Evolutionary conservation across 2,797 vertebrate species (phyloP).

Genomic region (Acipenser oxyrinchus): DNA sequence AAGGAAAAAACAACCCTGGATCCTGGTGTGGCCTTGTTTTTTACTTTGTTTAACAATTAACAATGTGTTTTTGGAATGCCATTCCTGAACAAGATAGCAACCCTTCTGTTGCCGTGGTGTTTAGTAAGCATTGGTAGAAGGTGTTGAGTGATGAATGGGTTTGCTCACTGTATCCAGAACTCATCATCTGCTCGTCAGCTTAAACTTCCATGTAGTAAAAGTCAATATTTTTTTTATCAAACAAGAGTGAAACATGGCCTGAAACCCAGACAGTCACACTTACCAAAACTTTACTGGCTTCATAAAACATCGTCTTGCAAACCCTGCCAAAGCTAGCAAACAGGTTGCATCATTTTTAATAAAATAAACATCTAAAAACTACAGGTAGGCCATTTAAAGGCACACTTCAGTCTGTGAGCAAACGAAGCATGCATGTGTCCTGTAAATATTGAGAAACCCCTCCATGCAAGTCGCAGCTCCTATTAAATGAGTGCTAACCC

Average conservation of each 20-base stretch:
- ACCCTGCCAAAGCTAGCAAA: not conserved
- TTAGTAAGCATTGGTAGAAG: not conserved
- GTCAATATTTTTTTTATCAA: conserved; percentile 2
- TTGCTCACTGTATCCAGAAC: not conserved
- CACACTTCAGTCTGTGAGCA: no score
- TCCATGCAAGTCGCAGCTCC: no score
- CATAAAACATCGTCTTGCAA: not conserved
- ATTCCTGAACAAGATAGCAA: no score
- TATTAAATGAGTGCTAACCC: no score
- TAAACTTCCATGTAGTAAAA: not conserved
- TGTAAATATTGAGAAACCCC: no score
- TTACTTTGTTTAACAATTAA: no score
- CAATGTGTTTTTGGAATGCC: no score
- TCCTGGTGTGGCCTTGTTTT: no score
- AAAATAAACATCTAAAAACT: conserved; percentile 5
- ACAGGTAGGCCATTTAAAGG: not conserved
- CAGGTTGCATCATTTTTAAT: not conserved
- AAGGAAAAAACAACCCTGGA: no score
- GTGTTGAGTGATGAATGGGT: not conserved
- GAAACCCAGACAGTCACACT: not conserved
- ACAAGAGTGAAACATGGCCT: not conserved
- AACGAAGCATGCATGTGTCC: no score
- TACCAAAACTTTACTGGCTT: not conserved
- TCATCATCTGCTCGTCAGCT: not conserved
- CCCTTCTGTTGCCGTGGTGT: no score